Base-by-base conservation (phyloP, 2,797 vertebrate species). In the Lacerta bilineata region DNA sequence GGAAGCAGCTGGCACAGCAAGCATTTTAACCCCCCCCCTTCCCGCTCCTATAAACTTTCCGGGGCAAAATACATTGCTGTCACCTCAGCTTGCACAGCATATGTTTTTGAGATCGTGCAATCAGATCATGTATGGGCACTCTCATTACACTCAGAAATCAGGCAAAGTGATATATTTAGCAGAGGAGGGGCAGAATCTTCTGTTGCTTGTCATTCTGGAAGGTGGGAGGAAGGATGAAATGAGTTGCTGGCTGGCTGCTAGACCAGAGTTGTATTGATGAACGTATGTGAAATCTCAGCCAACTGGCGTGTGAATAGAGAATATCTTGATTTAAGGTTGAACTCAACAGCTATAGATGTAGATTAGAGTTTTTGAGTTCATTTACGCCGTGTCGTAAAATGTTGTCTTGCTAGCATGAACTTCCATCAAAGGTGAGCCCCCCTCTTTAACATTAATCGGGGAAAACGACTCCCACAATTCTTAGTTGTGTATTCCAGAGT, bases 281-380 rank as follows among this genome's bases (percentile, higher is more conserved):
- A 3, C 25, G 75, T 78, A 23, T 13, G 41, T 55, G 39, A 66
- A 55, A 69, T 80, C 66, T 64, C 72, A 84, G 50, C 18, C 46
- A 79, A 27, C 13, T 5, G 55, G 25, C 6, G 18, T 80, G 17
- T 36, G 66, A 80, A 72, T 61, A 20, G 13, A 29, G 11, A 27
- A 64, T 50, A 50, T 50, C 33, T 20, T 69, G 68, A 78, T 83
- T 55, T 77, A 77, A 74, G 25, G n/a, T 11, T 69, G 84, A 89
- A 66, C 41, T 77, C 33, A 8, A 41, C 76, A 82, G 33, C 17
- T 55, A 33, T 29, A 75, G 68, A 29, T 80, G 46, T 50, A 2
- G 43, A 8, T 83, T 29, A n/a, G 25, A 68, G n/a, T 55, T 69
- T 33, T 33, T 46, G 3, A 55, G 23, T 78, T 46, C 27, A 33